Base-by-base conservation (phyloP, 2,888 invertebrate genomes). In the Drosophila yooni region DNA sequence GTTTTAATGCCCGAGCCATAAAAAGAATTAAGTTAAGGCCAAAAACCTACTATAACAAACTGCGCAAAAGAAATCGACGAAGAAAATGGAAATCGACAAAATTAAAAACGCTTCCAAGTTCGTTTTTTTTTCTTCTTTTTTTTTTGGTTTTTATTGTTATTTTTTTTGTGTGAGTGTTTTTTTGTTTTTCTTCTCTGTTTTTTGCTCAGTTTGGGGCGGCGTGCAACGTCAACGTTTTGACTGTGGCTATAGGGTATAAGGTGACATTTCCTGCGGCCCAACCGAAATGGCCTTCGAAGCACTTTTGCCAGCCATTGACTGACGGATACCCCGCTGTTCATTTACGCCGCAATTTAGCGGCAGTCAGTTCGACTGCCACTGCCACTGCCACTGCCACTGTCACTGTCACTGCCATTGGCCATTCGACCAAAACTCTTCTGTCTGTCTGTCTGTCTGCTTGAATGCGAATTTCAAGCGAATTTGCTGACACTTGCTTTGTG, bases 191-290 rank as follows among this genome's bases (percentile, higher is more conserved):
- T 57, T 43, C 3, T 7, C 46, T n/a, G 27, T 46, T 46, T 59
- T 25, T 50, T 63, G 29, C 33, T n/a, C n/a, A 40, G 21, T 21
- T 7, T 48, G 31, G 6, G 31, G 34, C 18, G n/a, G 29, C 57
- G 46, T 83, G 86, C 88, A 75, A 31, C 70, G 84, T 86, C 84
- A 86, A 83, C 83, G 50, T 63, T 66, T 78, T 54, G 64, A 59
- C 52, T 71, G 40, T 48, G 54, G 50, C 61, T 67, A 67, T 58
- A 61, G 66, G 67, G 89, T 86, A 67, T 84, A 89, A 74, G 87
- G 87, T 84, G 82, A 79, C 84, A 87, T 84, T 84, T 84, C 84
- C 84, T 84, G 89, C 82, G 61, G 59, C 57, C 56, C 56, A 29
- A 48, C 25, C 59, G 53, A 84, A 79, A 72, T 67, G 83, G 74